phyloP scores from a whole-genome alignment of 2,888 invertebrate species.

The Alviniconcha strummeri region DNA sequence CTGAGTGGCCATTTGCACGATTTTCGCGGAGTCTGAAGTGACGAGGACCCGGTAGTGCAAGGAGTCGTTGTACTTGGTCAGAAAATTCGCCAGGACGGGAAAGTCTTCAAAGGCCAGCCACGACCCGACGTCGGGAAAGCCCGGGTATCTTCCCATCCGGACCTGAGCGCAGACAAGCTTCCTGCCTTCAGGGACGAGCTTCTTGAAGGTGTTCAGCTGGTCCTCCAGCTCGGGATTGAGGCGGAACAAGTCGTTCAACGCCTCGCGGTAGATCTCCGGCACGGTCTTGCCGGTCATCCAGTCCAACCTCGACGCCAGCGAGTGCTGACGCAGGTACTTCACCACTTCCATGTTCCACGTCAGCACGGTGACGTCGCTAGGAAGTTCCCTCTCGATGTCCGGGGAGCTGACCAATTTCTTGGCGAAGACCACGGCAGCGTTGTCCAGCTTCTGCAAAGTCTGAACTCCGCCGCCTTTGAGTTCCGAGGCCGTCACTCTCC shows the following conservation, averaged over 20 bases:
- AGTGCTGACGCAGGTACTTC: constrained; percentile 15
- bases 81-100: constrained; percentile 9
- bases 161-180: constrained; percentile 41
- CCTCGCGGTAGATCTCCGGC: constrained; percentile 23
- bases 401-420: not conserved
- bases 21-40: constrained; percentile 34
- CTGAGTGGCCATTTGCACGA: not conserved
- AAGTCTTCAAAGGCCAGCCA: not conserved
- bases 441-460: not conserved
- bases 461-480: not conserved
- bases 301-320: not conserved
- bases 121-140: not conserved
- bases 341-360: constrained; percentile 27
- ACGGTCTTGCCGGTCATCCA: constrained; percentile 23
- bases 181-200: not conserved
- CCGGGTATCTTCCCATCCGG: constrained; percentile 4
- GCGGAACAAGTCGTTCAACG: not conserved
- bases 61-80: constrained; percentile 16
- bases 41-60: constrained; percentile 32
- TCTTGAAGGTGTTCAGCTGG: not conserved
- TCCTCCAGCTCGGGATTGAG: not conserved
- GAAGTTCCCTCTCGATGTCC: not conserved
- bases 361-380: not conserved
- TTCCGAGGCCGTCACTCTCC: constrained; percentile 20
- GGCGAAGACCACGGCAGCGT: not conserved